phyloP scores from a whole-genome alignment of 2,888 invertebrate species.

The Sphinx pinastri region DNA sequence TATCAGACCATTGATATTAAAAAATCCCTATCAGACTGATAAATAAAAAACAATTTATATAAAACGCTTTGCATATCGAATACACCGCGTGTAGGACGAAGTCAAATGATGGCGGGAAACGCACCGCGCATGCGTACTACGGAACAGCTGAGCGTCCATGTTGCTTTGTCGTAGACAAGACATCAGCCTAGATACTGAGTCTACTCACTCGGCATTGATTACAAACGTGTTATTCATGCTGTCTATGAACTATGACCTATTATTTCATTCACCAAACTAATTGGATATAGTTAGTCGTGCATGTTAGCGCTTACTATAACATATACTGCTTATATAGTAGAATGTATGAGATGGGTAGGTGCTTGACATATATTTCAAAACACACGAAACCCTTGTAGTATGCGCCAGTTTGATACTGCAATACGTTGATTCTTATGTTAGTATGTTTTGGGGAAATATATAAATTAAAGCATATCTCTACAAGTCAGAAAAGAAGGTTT shows the following conservation, averaged over 20 bases:
- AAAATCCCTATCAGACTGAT: too few species aligned
- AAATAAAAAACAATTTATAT: too few species aligned
- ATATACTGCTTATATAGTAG: neutral
- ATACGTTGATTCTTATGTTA: too few species aligned
- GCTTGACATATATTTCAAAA: slow-evolving; percentile 20
- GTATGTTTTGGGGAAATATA: too few species aligned
- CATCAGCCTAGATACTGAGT: slow-evolving; percentile 1
- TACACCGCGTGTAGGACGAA: slow-evolving; percentile 29
- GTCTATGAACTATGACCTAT: slow-evolving; percentile 21
- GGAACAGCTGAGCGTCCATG: slow-evolving; percentile 78
- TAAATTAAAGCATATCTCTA: too few species aligned
- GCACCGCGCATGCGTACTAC: slow-evolving; percentile 67
- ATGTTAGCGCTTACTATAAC: slow-evolving; percentile 6
- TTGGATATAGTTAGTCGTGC: slow-evolving; percentile 16
- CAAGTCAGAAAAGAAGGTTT: too few species aligned
- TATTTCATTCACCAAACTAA: slow-evolving; percentile 20
- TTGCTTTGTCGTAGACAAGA: slow-evolving; percentile 53
- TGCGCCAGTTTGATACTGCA: slow-evolving; percentile 2
- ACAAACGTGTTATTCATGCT: slow-evolving; percentile 26
- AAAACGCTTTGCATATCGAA: too few species aligned
- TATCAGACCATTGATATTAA: too few species aligned
- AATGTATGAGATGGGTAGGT: neutral
- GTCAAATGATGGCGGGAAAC: slow-evolving; percentile 77
- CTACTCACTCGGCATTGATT: slow-evolving; percentile 30
- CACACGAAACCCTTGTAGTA: neutral